Conservation (phyloP, 2,888 invertebrate genomes). For the Ornithoptera priamus region DNA sequence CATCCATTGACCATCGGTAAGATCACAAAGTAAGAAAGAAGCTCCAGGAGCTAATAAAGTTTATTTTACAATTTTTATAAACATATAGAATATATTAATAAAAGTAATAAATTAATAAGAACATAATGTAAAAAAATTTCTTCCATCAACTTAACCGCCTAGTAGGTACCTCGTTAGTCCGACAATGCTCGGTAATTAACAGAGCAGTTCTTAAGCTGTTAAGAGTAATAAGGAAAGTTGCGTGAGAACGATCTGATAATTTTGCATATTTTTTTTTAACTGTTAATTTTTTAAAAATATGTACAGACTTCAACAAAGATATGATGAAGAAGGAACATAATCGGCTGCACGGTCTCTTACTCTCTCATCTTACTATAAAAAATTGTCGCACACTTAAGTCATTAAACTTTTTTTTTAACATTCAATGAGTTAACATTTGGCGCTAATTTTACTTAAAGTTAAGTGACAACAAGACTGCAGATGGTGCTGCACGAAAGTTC, state of each 20-base stretch:
- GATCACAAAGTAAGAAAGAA: background rate
- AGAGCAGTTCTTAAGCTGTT: background rate
- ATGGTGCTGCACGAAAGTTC: too few relatives aligned
- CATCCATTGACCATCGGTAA: background rate
- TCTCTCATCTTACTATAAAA: background rate
- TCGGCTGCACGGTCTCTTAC: background rate
- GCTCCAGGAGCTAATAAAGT: too few relatives aligned
- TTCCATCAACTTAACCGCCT: background rate
- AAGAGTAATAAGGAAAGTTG: constrained; percentile 4
- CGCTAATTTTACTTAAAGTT: too few relatives aligned
- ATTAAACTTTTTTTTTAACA: background rate
- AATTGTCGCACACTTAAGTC: background rate
- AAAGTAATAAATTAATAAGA: too few relatives aligned
- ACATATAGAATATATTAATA: too few relatives aligned
- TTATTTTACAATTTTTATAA: too few relatives aligned
- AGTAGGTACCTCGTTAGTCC: background rate
- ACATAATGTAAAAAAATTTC: too few relatives aligned
- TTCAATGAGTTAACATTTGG: background rate
- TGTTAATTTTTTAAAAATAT: background rate
- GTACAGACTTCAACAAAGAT: background rate
- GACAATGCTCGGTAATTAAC: constrained; percentile 6
- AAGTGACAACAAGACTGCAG: too few relatives aligned
- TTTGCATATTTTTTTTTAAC: background rate
- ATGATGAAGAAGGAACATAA: background rate
- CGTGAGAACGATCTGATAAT: constrained; percentile 1